Evolutionary conservation across 2,888 invertebrate genomes (phyloP), one percentile per base, ranked within the genome.

Genomic region (Ochropacha duplaris): DNA sequence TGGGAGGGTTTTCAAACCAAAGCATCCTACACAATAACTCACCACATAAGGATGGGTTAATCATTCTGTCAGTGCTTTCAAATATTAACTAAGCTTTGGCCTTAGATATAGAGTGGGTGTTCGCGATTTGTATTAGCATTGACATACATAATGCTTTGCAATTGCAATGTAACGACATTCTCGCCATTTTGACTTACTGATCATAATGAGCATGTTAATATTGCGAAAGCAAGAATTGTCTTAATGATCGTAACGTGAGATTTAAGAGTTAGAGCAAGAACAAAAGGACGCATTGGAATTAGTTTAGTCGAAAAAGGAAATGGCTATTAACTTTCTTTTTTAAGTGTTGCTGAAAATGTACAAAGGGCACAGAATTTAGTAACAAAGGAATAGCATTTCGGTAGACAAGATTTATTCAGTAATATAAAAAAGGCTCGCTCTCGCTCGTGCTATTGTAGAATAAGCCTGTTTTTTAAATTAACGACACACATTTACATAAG

Each of bases 61-160:
- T 83, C 78, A 78, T 72, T 64, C 71, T 77, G 76, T 76, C 80
- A 74, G 73, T 70, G 69, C 70, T 83, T 84, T 76, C 77, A 78
- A 80, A 67, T 68, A 59, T 61, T 5, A 12, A 79, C 76, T 76
- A 81, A 80, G 78, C 75, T 75, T 74, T 78, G 84, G 81, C 87
- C 86, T 90, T 83, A 83, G 62, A 67, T 68, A 60, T 66, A 57
- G 73, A 78, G 87, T 87, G 83, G 85, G 88, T 80, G 88, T 85
- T 74, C 68, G 80, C 74, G 57, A 69, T 69, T 68, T 68, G 75
- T 81, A 83, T 86, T 87, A 90, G 81, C 90, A 90, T 88, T 90
- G 90, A 90, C 90, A 88, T 71, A 89, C 85, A 88, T 88, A 70
- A 74, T 67, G 71, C 70, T 73, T 72, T 69, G 76, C 78, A 81